phyloP scores from a whole-genome alignment of 35 echinoderm and acorn worm genomes.

The Nesometra sesokonis region DNA sequence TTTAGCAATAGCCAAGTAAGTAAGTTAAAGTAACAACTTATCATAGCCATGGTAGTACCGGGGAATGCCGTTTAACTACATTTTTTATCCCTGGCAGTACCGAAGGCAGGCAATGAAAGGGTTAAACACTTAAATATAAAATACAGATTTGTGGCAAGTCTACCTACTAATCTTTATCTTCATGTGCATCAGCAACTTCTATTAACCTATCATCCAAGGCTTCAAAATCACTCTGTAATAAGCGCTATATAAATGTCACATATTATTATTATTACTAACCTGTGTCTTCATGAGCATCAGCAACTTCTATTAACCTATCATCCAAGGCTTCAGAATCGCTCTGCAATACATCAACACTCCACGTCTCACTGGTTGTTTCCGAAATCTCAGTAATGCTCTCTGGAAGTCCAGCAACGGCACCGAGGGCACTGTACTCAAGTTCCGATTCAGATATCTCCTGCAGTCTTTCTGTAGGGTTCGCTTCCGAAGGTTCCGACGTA shows the following conservation, averaged over 20 bases:
- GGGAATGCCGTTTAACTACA: no score
- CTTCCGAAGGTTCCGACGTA: constrained; percentile 65
- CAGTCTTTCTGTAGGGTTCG: constrained; percentile 77
- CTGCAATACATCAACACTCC: constrained; percentile 90
- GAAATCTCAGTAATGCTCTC: constrained; percentile 29
- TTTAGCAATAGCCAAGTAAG: no score
- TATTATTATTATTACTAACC: not conserved
- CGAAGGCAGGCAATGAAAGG: no score
- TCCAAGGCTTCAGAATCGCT: constrained; percentile 64
- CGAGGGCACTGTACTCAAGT: constrained; percentile 10
- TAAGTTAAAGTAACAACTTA: no score
- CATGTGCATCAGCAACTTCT: not conserved
- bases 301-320: constrained; percentile 1
- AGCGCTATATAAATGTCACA: no score
- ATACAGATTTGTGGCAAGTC: no score
- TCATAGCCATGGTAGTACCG: no score
- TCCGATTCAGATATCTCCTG: constrained; percentile 84
- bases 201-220: constrained; percentile 15
- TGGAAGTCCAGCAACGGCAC: constrained; percentile 23
- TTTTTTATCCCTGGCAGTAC: no score
- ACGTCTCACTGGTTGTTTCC: constrained; percentile 92
- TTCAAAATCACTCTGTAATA: constrained; percentile 77
- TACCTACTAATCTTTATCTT: not conserved
- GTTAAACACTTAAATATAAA: no score
- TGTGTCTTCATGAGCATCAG: not conserved